Evolutionary conservation across 2,888 invertebrate genomes (phyloP).

Genomic region (Meta bourneti): DNA sequence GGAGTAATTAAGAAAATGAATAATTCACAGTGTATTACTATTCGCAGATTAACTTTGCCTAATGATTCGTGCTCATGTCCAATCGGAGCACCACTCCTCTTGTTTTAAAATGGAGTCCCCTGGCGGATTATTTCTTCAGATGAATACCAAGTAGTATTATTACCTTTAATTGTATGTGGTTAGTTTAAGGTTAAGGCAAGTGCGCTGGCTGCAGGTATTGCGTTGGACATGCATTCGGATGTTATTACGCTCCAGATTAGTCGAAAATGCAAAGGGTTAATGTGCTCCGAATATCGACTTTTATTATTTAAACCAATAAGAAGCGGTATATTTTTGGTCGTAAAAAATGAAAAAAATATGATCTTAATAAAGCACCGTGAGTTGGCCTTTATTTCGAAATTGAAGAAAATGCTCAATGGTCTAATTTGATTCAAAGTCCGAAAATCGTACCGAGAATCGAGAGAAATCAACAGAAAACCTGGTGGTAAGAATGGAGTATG

Average conservation of each 20-base stretch:
- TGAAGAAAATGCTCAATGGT: background rate
- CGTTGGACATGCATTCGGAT: no score
- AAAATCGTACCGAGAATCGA: background rate
- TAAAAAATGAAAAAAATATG: no score
- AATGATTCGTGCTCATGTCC: conserved; percentile 24
- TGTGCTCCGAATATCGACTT: no score
- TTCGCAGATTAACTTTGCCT: conserved; percentile 21
- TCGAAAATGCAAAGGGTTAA: no score
- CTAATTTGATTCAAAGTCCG: background rate
- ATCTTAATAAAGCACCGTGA: no score
- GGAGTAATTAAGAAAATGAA: conserved; percentile 36
- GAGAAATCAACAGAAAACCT: background rate
- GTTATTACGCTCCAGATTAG: no score
- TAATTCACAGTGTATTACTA: conserved; percentile 29
- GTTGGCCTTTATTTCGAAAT: background rate
- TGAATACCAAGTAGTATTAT: conserved; percentile 34
- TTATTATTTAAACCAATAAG: no score
- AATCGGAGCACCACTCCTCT: conserved; percentile 12
- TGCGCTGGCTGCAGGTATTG: background rate
- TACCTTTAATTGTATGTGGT: conserved; percentile 10
- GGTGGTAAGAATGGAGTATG: background rate
- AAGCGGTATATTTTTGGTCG: no score
- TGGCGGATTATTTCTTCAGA: conserved; percentile 1
- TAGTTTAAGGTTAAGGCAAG: background rate
- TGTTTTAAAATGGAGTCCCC: conserved; percentile 16